Percentiles rank a stretch among this genome's conserved stretches.
Conservation (phyloP, 1,140 invertebrate genomes). For the Penaeus vannamei region DNA sequence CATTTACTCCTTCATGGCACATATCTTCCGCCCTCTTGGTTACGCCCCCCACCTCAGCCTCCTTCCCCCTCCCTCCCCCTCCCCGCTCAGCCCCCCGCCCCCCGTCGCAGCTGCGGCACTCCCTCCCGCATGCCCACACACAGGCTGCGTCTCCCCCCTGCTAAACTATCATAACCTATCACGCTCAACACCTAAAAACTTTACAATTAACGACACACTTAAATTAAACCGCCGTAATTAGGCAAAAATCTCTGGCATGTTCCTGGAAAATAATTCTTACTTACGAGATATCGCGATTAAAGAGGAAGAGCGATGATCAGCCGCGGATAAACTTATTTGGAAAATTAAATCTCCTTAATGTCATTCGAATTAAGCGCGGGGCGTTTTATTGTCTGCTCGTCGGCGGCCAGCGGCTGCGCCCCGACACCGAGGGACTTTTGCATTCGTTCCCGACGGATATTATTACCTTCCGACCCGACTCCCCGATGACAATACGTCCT, state of each 20-base stretch:
- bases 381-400: too few relatives aligned
- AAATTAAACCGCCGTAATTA: constrained; percentile 55
- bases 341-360: too few relatives aligned
- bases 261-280: constrained; percentile 44
- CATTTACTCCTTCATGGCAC: too few relatives aligned
- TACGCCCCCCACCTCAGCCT: neutral
- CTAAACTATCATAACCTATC: constrained; percentile 43
- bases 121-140: neutral
- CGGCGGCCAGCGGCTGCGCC: too few relatives aligned
- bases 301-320: neutral
- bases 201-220: constrained; percentile 60
- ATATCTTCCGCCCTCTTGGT: too few relatives aligned
- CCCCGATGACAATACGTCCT: too few relatives aligned
- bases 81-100: neutral
- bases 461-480: too few relatives aligned
- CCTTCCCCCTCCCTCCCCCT: neutral
- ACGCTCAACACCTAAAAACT: constrained; percentile 45
- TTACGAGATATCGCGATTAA: constrained; percentile 40
- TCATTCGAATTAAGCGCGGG: too few relatives aligned
- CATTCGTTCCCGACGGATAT: too few relatives aligned
- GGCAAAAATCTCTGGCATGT: constrained; percentile 42
- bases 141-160: neutral
- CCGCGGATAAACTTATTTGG: too few relatives aligned
- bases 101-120: neutral
- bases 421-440: too few relatives aligned